Conservation (phyloP, 2,113 vertebrate species). For the Chionis minor region DNA sequence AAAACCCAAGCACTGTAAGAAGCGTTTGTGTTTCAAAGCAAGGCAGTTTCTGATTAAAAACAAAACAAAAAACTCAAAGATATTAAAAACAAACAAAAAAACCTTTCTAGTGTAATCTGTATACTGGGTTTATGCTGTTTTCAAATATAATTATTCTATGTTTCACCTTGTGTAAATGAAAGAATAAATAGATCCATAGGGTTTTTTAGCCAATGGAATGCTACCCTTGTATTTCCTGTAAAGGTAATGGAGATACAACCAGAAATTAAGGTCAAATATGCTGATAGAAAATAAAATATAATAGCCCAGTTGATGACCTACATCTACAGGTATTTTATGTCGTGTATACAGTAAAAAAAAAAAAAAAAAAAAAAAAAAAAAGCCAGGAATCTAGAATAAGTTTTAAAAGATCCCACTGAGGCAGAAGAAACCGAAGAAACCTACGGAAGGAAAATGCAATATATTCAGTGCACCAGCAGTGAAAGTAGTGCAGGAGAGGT, state of each 20-base stretch:
- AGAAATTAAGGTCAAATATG: neutral
- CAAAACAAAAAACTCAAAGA: neutral
- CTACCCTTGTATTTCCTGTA: neutral
- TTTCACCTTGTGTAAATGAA: neutral
- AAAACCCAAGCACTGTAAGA: neutral
- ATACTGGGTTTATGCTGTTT: neutral
- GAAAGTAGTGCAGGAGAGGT: neutral
- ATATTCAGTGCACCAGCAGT: neutral
- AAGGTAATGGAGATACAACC: neutral
- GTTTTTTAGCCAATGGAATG: neutral
- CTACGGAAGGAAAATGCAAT: neutral
- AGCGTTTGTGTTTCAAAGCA: conserved; percentile 7
- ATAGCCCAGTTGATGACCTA: neutral
- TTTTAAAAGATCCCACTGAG: neutral
- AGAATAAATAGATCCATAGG: neutral
- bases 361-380: neutral
- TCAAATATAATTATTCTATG: neutral
- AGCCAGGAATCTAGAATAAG: neutral
- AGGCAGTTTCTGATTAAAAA: conserved; percentile 16
- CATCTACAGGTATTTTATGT: neutral
- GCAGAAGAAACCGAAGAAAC: neutral
- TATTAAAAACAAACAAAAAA: neutral
- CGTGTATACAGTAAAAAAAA: neutral
- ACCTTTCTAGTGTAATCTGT: neutral
- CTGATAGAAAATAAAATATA: neutral